Evolutionary conservation across 1,140 invertebrate genomes (phyloP).

Genomic region (honey bee (Apis mellifera)): DNA sequence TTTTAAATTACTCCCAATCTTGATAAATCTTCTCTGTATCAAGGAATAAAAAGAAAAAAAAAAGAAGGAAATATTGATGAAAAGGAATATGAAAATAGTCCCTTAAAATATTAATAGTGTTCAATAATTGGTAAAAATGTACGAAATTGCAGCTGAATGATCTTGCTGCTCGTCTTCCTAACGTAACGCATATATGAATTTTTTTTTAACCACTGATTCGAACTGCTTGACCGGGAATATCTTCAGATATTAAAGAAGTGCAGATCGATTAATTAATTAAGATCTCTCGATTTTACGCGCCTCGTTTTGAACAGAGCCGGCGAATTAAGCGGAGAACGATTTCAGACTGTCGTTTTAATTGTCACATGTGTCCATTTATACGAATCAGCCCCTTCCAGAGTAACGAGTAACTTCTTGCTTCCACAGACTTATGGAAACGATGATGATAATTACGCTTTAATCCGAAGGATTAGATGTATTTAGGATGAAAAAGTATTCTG

Average conservation of each 20-base stretch:
- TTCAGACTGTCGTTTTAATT: constrained; percentile 76
- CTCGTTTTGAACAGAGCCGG: background rate
- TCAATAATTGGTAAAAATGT: constrained; percentile 72
- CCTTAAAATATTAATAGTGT: background rate
- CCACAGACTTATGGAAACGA: constrained; percentile 43
- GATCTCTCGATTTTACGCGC: background rate
- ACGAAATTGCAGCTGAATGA: constrained; percentile 83
- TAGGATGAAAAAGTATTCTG: no score
- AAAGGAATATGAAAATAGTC: background rate
- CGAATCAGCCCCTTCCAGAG: constrained; percentile 65
- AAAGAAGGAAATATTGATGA: background rate
- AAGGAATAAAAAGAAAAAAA: background rate
- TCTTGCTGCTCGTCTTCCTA: constrained; percentile 80
- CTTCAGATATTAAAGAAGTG: background rate
- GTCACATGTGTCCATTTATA: constrained; percentile 73
- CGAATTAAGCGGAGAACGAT: constrained; percentile 64
- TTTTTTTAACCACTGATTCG: background rate
- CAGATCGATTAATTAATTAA: constrained; percentile 8
- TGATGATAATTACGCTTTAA: constrained; percentile 1
- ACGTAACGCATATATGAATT: constrained; percentile 79
- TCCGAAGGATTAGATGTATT: background rate
- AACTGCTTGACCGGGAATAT: background rate
- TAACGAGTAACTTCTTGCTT: constrained; percentile 14
- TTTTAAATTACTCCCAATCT: no score
- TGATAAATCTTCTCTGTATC: no score